Percentiles rank a stretch among this genome's conserved stretches.
These are phyloP conservation scores for Rhinichthys osculus DNA, from an alignment of 2,797 vertebrate genomes.

Conservation along the genomic window DNA sequence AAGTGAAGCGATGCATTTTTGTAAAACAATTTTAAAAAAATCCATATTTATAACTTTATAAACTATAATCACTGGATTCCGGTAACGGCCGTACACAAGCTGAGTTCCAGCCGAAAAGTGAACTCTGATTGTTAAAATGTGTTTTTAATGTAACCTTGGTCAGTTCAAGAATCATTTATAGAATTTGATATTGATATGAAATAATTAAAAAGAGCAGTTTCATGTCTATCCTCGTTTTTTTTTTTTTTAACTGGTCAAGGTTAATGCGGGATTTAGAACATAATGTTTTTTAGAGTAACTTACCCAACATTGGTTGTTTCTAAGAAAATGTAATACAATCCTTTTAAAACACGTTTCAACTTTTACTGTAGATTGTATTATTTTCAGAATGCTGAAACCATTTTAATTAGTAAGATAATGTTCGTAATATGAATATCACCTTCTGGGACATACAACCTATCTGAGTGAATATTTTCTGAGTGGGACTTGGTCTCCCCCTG, in stretches of 20 bases:
- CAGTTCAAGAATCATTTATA: not conserved
- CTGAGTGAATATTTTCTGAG: not conserved
- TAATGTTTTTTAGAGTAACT: not conserved
- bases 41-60: too few species aligned
- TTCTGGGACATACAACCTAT: not conserved
- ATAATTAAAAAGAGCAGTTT: not conserved
- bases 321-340: too few species aligned
- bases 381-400: not conserved
- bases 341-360: not conserved
- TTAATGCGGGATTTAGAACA: not conserved
- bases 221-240: not conserved
- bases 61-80: too few species aligned
- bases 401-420: not conserved
- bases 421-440: not conserved
- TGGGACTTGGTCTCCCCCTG: constrained; percentile 40
- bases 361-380: not conserved
- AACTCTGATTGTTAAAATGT: not conserved
- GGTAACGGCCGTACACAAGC: too few species aligned
- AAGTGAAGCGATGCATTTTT: too few species aligned
- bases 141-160: not conserved
- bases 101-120: too few species aligned
- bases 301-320: not conserved
- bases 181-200: not conserved
- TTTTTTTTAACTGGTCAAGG: not conserved
- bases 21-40: too few species aligned